Evolutionary conservation across 1,140 invertebrate genomes (phyloP).

Genomic region (Drosophila trapezifrons): DNA sequence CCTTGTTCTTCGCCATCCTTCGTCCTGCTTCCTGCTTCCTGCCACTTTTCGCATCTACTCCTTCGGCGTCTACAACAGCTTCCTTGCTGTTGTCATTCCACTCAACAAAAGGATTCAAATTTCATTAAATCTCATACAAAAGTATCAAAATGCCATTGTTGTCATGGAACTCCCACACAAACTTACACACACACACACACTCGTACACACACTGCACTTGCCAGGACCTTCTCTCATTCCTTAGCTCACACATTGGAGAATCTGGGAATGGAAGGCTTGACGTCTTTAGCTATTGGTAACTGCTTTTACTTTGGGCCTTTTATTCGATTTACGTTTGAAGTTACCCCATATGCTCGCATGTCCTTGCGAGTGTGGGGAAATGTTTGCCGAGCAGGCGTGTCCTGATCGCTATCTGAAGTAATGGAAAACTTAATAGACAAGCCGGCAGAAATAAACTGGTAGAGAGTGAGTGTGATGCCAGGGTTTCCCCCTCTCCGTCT

Average conservation of each 20-base stretch:
- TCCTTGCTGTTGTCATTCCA: slow-evolving; percentile 67
- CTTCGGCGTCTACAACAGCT: slow-evolving; percentile 36
- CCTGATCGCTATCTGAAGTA: slow-evolving; percentile 69
- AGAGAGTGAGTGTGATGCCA: background rate
- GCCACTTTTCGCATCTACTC: slow-evolving; percentile 18
- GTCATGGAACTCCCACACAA: slow-evolving; percentile 54
- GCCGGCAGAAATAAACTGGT: slow-evolving; percentile 12
- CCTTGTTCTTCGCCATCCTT: slow-evolving; percentile 30
- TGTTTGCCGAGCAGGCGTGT: slow-evolving; percentile 39
- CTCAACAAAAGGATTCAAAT: slow-evolving; percentile 82
- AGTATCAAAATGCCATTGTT: slow-evolving; percentile 83
- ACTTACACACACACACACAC: slow-evolving; percentile 13
- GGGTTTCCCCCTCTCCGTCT: background rate
- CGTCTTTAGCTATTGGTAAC: slow-evolving; percentile 70
- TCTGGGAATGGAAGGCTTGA: slow-evolving; percentile 45
- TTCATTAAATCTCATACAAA: slow-evolving; percentile 83
- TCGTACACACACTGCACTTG: slow-evolving; percentile 32
- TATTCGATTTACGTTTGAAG: slow-evolving; percentile 81
- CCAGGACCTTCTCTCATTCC: slow-evolving; percentile 24
- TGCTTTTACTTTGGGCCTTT: slow-evolving; percentile 79
- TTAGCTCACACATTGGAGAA: slow-evolving; percentile 3
- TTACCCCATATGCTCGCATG: slow-evolving; percentile 48
- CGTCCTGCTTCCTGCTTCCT: slow-evolving; percentile 39
- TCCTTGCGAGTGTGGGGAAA: background rate
- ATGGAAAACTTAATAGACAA: slow-evolving; percentile 78